Evolutionary conservation across 2,888 invertebrate species (phyloP).

Genomic region (Plebejus anna): DNA sequence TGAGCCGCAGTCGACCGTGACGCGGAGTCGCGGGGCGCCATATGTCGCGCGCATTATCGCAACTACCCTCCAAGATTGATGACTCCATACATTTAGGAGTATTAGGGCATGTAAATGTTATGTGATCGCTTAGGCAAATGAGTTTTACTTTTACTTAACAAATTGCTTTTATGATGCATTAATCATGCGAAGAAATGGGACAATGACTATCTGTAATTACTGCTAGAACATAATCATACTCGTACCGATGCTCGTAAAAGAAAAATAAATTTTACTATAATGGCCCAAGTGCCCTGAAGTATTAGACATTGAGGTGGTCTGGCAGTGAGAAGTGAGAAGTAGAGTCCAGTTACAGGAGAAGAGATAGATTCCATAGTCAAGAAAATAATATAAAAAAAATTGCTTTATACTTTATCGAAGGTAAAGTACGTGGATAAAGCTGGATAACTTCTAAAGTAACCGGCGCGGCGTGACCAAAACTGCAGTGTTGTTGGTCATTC

Average conservation of each 20-base stretch:
- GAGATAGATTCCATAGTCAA: no score
- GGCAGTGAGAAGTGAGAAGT: no score
- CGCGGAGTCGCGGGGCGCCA: conserved; percentile 59
- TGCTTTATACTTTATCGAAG: no score
- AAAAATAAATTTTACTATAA: no score
- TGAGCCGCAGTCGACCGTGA: conserved; percentile 60
- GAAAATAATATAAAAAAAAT: background rate
- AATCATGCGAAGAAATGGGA: conserved; percentile 32
- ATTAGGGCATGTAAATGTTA: conserved; percentile 77
- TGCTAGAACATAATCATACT: background rate
- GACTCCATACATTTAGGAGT: conserved; percentile 69
- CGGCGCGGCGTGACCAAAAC: no score
- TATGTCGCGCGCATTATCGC: conserved; percentile 72
- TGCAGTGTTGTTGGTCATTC: no score
- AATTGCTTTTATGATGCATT: conserved; percentile 11
- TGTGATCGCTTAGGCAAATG: conserved; percentile 72
- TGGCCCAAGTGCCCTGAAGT: no score
- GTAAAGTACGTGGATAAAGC: no score
- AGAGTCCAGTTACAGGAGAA: no score
- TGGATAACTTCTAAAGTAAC: no score
- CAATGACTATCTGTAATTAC: conserved; percentile 30
- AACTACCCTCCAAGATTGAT: conserved; percentile 70
- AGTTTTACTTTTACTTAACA: conserved; percentile 54
- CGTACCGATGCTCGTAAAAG: background rate
- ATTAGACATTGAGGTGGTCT: no score